phyloP scores from a whole-genome alignment of 92 coral and sea anemone genomes.

The Palythoa caribaeorum region DNA sequence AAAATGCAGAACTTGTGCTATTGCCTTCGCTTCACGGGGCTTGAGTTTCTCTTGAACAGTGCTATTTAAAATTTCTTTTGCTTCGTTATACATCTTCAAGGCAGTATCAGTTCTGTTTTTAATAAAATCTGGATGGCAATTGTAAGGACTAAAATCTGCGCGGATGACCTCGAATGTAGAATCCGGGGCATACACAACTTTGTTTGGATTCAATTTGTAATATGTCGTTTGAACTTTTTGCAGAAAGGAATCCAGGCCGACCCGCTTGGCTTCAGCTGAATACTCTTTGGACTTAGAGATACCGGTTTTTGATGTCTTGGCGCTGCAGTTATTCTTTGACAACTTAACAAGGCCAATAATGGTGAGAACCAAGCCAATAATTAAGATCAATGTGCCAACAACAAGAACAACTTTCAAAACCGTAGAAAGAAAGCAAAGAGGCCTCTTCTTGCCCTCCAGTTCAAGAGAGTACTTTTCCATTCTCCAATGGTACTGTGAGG shows the following conservation, averaged over 20 bases:
- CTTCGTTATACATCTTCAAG: slow-evolving; percentile 53
- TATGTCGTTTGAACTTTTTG: slow-evolving; percentile 76
- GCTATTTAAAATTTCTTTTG: slow-evolving; percentile 35
- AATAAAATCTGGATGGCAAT: slow-evolving; percentile 88
- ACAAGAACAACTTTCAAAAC: slow-evolving; percentile 51
- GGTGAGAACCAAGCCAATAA: slow-evolving; percentile 77
- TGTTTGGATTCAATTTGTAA: slow-evolving; percentile 83
- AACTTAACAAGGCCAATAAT: slow-evolving; percentile 61
- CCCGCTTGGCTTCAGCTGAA: slow-evolving; percentile 80
- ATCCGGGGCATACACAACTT: slow-evolving; percentile 75
- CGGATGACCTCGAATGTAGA: slow-evolving; percentile 61
- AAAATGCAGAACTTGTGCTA: slow-evolving; percentile 86
- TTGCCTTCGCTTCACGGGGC: slow-evolving; percentile 90
- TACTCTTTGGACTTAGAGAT: slow-evolving; percentile 45
- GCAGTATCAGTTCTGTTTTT: slow-evolving; percentile 85
- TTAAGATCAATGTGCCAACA: slow-evolving; percentile 56
- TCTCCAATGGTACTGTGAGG: not conserved
- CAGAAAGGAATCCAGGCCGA: slow-evolving; percentile 70
- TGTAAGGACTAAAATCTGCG: slow-evolving; percentile 84
- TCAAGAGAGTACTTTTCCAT: slow-evolving; percentile 20
- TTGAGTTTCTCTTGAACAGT: slow-evolving; percentile 63
- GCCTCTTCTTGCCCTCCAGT: slow-evolving; percentile 3
- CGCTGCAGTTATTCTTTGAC: not conserved
- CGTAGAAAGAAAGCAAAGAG: slow-evolving; percentile 22
- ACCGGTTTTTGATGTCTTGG: not conserved